A percentile compares a stretch with the other conserved stretches of the same genome.
These are phyloP conservation scores for Dicyrtoma fusca DNA, from an alignment of 2,888 invertebrate species.

Conservation along the genomic window DNA sequence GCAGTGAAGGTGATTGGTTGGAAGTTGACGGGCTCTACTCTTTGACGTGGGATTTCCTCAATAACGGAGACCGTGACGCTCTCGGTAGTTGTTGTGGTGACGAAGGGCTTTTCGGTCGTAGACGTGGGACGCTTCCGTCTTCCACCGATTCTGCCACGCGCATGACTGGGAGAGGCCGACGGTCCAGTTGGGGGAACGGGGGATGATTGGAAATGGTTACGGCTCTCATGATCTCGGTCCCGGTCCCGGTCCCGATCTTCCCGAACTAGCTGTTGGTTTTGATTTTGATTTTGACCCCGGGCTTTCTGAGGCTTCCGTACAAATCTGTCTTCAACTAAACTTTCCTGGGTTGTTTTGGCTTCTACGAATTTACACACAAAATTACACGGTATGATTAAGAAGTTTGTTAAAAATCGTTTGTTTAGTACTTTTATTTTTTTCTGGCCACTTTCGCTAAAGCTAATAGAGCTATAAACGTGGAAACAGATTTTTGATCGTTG, in stretches of 20 bases:
- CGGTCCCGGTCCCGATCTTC: background rate
- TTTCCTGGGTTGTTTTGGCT: background rate
- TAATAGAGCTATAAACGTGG: no score
- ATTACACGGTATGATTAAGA: no score
- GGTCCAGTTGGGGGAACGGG: background rate
- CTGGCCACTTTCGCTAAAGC: no score
- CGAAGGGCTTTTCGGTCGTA: background rate
- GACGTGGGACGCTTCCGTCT: slow-evolving; percentile 20
- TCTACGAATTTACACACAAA: background rate
- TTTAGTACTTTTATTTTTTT: no score
- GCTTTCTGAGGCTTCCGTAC: slow-evolving; percentile 8
- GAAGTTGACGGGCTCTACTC: background rate
- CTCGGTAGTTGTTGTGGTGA: slow-evolving; percentile 1
- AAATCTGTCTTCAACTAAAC: slow-evolving; percentile 24
- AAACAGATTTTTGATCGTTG: no score
- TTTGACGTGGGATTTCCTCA: background rate
- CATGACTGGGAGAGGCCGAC: background rate
- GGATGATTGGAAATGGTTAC: background rate
- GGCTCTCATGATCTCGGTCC: no score
- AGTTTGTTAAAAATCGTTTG: no score
- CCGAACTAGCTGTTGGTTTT: background rate
- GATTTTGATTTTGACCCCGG: background rate
- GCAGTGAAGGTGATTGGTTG: no score
- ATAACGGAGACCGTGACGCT: background rate
- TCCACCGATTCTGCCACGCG: slow-evolving; percentile 12